Conservation (phyloP, 2,797 vertebrate genomes). For the Smutsia gigantea region DNA sequence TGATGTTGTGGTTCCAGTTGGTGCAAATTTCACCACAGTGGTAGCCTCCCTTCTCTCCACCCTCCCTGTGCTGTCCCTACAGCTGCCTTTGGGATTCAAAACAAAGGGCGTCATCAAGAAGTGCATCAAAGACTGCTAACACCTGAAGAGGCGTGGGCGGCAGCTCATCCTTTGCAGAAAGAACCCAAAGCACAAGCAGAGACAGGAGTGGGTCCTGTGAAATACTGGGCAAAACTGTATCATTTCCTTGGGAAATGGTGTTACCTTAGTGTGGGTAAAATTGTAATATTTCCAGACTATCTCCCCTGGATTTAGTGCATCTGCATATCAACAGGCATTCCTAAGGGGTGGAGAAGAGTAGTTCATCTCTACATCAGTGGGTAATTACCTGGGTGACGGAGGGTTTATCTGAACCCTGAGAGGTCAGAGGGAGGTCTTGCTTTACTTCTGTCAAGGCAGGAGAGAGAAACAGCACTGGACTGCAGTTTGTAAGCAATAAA, state of each 20-base stretch:
- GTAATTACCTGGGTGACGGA: too few species aligned
- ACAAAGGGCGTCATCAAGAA: constrained; percentile 88
- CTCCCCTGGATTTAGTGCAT: too few species aligned
- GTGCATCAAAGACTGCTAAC: constrained; percentile 94
- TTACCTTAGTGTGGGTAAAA: too few species aligned
- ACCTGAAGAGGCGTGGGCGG: constrained; percentile 89
- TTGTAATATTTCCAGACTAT: too few species aligned
- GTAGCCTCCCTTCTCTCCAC: not conserved
- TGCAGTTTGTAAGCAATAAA: too few species aligned
- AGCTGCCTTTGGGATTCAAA: constrained; percentile 90
- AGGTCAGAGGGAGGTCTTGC: too few species aligned
- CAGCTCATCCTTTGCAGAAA: constrained; percentile 92
- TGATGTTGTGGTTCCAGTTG: not conserved
- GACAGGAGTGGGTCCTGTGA: constrained; percentile 85
- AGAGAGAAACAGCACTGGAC: too few species aligned
- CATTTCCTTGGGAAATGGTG: not conserved
- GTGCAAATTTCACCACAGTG: fast-evolving
- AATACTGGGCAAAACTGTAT: not conserved
- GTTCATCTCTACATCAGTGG: too few species aligned
- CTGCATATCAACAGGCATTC: too few species aligned
- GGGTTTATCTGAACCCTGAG: too few species aligned
- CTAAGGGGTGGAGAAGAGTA: too few species aligned
- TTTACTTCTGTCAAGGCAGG: too few species aligned
- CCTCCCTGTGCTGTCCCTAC: constrained; percentile 66
- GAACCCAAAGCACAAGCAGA: constrained; percentile 94